Evolutionary conservation across 2,888 invertebrate species (phyloP).

Genomic region (Dexiosoma caninum): DNA sequence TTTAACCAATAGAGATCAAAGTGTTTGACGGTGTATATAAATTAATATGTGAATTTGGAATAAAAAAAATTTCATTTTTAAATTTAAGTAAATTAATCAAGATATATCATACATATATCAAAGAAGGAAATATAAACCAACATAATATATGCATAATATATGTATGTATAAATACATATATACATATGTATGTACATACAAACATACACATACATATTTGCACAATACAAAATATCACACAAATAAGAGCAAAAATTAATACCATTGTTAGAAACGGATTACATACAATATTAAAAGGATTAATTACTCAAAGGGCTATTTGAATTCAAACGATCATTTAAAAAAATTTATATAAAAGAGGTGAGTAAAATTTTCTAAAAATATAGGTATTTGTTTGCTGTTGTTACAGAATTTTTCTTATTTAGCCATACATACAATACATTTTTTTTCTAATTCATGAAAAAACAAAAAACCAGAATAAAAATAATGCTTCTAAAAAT

Average conservation of each 20-base stretch:
- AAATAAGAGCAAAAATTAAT: not conserved
- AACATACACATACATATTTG: not conserved
- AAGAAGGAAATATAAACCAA: too few relatives aligned
- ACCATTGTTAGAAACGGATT: not conserved
- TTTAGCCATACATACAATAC: too few relatives aligned
- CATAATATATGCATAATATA: too few relatives aligned
- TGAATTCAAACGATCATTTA: not conserved
- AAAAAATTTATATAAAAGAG: not conserved
- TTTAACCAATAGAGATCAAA: conserved; percentile 2
- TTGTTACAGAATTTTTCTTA: too few relatives aligned
- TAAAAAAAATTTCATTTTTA: not conserved
- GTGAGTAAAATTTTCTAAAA: not conserved
- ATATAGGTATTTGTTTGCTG: too few relatives aligned
- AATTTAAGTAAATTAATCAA: too few relatives aligned
- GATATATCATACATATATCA: too few relatives aligned
- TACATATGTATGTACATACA: not conserved
- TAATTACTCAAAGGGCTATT: not conserved
- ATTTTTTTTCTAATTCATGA: too few relatives aligned
- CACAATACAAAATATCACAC: not conserved
- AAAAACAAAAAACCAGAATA: too few relatives aligned
- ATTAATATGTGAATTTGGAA: conserved; percentile 3
- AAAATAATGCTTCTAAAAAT: too few relatives aligned
- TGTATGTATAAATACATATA: not conserved
- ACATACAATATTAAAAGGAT: not conserved
- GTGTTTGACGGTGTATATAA: conserved; percentile 3